phyloP scores from a whole-genome alignment of 2,113 vertebrate genomes.

The Odocoileus hemionus region DNA sequence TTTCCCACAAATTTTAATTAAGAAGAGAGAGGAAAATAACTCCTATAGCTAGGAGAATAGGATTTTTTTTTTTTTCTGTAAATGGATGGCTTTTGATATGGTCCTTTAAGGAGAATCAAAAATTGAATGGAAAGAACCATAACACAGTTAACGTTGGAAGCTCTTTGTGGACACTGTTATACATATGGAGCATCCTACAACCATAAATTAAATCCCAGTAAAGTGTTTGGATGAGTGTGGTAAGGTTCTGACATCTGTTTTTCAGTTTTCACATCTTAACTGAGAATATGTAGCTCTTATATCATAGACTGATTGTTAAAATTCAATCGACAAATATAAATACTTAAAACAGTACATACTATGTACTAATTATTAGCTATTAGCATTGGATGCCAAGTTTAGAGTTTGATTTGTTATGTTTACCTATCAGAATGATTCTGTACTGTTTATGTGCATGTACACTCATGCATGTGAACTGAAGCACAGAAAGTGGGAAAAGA shows the following conservation, averaged over 20 bases:
- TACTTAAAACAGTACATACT: neutral
- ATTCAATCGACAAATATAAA: neutral
- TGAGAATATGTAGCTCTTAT: neutral
- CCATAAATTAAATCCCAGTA: neutral
- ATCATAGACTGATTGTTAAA: neutral
- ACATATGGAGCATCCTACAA: neutral
- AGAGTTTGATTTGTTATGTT: neutral
- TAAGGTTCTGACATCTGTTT: neutral
- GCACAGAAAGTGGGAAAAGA: neutral
- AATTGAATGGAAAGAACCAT: neutral
- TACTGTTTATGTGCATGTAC: rapidly evolving
- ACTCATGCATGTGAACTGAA: neutral
- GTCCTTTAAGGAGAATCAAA: neutral
- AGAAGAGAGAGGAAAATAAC: neutral
- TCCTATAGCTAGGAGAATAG: neutral
- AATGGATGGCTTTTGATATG: neutral
- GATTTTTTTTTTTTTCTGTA: neutral
- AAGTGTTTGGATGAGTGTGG: neutral
- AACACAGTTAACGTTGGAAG: neutral
- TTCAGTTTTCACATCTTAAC: neutral
- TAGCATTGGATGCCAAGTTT: neutral
- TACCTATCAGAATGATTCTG: neutral
- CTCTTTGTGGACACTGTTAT: neutral
- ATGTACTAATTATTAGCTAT: neutral
- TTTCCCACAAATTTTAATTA: neutral